Evolutionary conservation across 2,113 vertebrate species (phyloP).

Genomic region (Aythya baeri): DNA sequence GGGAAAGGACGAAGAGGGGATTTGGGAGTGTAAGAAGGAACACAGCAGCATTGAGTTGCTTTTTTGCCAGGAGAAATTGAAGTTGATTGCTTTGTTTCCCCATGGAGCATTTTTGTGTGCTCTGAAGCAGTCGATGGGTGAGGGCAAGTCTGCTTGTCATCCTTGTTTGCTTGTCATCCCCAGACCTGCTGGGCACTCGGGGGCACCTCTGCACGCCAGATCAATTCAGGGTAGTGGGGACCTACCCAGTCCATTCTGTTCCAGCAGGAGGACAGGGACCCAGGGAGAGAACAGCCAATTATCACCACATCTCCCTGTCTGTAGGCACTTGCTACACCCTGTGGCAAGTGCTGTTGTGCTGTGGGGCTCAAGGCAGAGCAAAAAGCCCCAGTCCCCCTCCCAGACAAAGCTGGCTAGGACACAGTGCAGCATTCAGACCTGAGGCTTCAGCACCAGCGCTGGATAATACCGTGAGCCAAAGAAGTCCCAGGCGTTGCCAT

Average conservation of each 20-base stretch:
- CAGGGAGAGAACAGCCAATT: background rate
- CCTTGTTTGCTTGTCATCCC: background rate
- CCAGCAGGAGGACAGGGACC: background rate
- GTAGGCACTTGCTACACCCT: background rate
- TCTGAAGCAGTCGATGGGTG: background rate
- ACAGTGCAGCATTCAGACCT: background rate
- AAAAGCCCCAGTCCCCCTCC: background rate
- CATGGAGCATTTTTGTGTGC: background rate
- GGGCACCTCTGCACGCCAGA: background rate
- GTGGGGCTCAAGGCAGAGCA: background rate
- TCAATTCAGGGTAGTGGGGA: accelerated
- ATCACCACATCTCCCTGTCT: background rate
- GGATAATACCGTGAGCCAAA: background rate
- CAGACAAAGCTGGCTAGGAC: background rate
- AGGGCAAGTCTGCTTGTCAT: background rate
- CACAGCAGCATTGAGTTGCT: background rate
- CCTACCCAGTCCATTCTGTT: background rate
- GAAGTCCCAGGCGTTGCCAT: background rate
- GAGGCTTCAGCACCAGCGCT: background rate
- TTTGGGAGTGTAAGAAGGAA: background rate
- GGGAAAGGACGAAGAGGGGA: background rate
- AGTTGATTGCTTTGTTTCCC: background rate
- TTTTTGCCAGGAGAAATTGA: background rate
- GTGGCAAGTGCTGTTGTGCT: background rate
- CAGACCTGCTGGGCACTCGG: background rate